Evolutionary conservation across 2,888 invertebrate genomes (phyloP).

Genomic region (Epiblema foenella): DNA sequence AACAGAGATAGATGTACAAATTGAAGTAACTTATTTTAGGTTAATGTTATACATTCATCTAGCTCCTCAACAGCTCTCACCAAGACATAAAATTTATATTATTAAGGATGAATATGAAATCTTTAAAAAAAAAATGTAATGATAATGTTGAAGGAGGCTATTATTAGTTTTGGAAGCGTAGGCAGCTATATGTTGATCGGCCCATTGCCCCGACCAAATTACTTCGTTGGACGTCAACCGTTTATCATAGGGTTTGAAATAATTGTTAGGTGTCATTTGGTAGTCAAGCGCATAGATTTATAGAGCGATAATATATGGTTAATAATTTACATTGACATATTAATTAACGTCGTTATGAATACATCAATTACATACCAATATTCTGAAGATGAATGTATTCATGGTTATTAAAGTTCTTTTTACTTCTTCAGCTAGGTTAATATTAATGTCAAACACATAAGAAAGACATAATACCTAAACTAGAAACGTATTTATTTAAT

Average conservation of each 20-base stretch:
- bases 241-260: conserved; percentile 30
- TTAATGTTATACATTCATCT: no score
- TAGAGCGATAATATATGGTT: background rate
- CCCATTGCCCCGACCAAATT: conserved; percentile 29
- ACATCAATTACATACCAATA: background rate
- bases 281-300: background rate
- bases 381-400: background rate
- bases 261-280: conserved; percentile 36
- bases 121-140: background rate
- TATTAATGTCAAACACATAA: no score
- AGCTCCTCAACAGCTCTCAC: no score
- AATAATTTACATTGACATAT: conserved; percentile 20
- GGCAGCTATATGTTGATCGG: conserved; percentile 39
- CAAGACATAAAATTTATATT: no score
- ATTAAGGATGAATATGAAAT: background rate
- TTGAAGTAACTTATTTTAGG: no score
- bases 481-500: no score
- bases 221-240: conserved; percentile 25
- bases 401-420: background rate
- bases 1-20: no score
- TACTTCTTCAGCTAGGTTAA: background rate
- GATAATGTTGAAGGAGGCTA: conserved; percentile 10
- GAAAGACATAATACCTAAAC: no score
- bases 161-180: conserved; percentile 36
- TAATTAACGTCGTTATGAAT: conserved; percentile 14